A percentile compares a stretch with the other conserved stretches of the same genome.
phyloP scores from a whole-genome alignment of 2,888 invertebrate genomes.

The Acrobasis suavella region DNA sequence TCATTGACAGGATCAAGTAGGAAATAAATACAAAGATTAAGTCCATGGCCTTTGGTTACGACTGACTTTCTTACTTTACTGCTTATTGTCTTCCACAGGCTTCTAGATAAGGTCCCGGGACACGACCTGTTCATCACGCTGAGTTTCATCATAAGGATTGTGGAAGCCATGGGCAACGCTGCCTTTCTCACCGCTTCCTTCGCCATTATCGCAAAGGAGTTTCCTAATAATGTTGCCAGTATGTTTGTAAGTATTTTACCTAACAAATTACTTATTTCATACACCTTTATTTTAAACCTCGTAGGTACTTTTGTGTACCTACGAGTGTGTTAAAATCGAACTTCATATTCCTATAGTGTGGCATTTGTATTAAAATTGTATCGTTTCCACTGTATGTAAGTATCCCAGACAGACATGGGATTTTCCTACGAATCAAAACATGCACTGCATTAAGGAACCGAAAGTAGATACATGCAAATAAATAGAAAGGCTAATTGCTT shows the following conservation, averaged over 20 bases:
- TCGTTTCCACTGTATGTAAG: too few species aligned
- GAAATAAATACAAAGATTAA: background rate
- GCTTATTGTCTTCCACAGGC: constrained; percentile 64
- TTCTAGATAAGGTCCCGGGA: constrained; percentile 87
- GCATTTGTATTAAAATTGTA: too few species aligned
- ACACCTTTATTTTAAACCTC: too few species aligned
- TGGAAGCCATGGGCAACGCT: constrained; percentile 93
- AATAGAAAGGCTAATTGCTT: too few species aligned
- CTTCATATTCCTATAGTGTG: too few species aligned
- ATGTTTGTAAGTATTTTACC: constrained; percentile 88
- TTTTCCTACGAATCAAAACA: too few species aligned
- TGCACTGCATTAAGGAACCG: too few species aligned
- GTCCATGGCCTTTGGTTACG: background rate
- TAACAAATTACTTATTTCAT: background rate
- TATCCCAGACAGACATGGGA: too few species aligned
- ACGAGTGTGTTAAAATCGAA: too few species aligned
- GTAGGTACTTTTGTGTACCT: too few species aligned
- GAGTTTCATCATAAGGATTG: constrained; percentile 89
- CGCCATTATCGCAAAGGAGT: constrained; percentile 93
- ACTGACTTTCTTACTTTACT: background rate
- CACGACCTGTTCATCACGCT: constrained; percentile 88
- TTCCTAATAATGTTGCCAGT: constrained; percentile 91
- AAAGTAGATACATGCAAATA: too few species aligned
- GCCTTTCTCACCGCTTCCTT: constrained; percentile 93
- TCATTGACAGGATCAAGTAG: too few species aligned